A percentile compares a stretch with the other conserved stretches of the same genome.
Evolutionary conservation across 2,888 invertebrate genomes (phyloP).

Genomic region (Scrobipalpa costella): DNA sequence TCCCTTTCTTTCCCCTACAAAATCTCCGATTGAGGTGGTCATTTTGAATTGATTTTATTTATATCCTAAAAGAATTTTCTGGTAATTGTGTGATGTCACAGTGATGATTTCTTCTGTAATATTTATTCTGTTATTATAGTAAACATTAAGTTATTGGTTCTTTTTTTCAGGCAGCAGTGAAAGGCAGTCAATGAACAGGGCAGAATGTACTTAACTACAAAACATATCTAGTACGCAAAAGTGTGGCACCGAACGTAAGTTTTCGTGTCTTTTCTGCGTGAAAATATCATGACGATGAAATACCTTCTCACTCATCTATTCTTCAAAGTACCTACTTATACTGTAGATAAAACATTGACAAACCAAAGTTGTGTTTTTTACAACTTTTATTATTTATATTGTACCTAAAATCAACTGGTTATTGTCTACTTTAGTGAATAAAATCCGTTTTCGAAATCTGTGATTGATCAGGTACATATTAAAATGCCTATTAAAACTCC

Average conservation of each 20-base stretch:
- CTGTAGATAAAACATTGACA: slow-evolving; percentile 1
- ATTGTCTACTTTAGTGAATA: neutral
- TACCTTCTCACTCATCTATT: neutral
- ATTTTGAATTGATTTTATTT: too few species aligned
- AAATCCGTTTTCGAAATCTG: neutral
- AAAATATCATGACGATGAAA: neutral
- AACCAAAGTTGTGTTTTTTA: slow-evolving; percentile 1
- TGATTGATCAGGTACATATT: neutral
- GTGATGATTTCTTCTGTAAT: neutral
- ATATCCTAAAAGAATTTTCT: too few species aligned
- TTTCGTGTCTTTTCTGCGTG: neutral
- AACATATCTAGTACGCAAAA: neutral
- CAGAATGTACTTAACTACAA: slow-evolving; percentile 8
- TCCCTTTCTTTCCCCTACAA: too few species aligned
- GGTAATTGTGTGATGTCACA: neutral
- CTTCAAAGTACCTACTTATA: neutral
- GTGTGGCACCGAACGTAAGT: neutral
- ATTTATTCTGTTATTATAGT: neutral
- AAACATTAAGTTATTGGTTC: neutral
- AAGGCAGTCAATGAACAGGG: neutral
- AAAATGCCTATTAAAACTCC: slow-evolving; percentile 24
- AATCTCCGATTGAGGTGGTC: too few species aligned
- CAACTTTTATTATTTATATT: neutral
- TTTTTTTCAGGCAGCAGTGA: slow-evolving; percentile 15
- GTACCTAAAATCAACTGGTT: neutral